Evolutionary conservation across 37 sponge, comb jelly and placozoan species (phyloP), one percentile per base, ranked within the genome.

Genomic region (Agelas oroides): DNA sequence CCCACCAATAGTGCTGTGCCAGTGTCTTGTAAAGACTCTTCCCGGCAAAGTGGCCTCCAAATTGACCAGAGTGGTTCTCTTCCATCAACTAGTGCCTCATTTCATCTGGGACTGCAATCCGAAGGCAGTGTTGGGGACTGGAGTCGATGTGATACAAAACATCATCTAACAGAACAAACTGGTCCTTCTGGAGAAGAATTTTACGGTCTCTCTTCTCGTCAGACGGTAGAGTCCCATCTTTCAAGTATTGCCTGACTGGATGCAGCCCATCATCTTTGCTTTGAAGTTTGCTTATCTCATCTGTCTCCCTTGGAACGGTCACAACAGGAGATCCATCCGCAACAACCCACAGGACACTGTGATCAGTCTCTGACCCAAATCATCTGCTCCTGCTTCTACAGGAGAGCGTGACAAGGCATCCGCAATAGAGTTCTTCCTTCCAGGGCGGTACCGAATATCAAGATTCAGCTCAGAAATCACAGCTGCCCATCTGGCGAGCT

Each of bases 1-100:
- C 27, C 87, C 87, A 86, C 87, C 87, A 86, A 33, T 78, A 86
- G 23, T 73, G 87, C 35, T 60, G 57, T 32, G 25, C 25, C 1
- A 86, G 73, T 27, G 24, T 34, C 33, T 27, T 53, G n/a, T 86
- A 58, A 1, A 86, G n/a, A 35, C 65, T 73, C 24, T 16, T 65
- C 30, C 59, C 65, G 18, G 74, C 15, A 1, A 86, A 39, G 54
- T 86, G 87, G 25, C 87, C 79, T 63, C 53, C 70, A 59, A 78
- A 86, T 36, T 41, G 15, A 0, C 87, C 87, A 71, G 24, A 57
- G 70, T 86, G 87, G n/a, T 32, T 65, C 30, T 65, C 64, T 11
- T 56, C 24, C 32, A 86, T 39, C 28, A 86, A 52, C 11, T 72
- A 35, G 3, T 36, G 18, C 1, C 87, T 65, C 19, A 61, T 57